These are phyloP conservation scores for Drosophila littoralis DNA, from an alignment of 1,140 invertebrate species.

Conservation along the genomic window DNA sequence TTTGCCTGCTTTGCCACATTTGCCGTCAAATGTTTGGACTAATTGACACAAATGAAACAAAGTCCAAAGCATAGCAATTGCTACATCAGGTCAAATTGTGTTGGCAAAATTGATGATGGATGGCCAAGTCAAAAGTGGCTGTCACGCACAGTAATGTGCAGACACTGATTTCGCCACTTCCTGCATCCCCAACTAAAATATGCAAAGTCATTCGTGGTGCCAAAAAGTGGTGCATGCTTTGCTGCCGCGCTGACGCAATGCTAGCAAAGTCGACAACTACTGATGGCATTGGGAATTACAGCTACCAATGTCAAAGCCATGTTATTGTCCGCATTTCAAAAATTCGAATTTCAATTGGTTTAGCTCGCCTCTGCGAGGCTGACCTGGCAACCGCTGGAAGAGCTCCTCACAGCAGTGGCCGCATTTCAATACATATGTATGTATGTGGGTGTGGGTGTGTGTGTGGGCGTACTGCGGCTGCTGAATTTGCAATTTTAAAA, in stretches of 20 bases:
- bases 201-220: slow-evolving; percentile 59
- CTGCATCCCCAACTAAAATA: slow-evolving; percentile 12
- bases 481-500: slow-evolving; percentile 74
- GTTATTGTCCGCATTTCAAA: slow-evolving; percentile 59
- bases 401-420: slow-evolving; percentile 28
- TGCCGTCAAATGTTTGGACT: slow-evolving; percentile 59
- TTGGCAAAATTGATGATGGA: slow-evolving; percentile 66
- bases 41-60: slow-evolving; percentile 75
- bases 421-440: slow-evolving; percentile 30
- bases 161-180: slow-evolving; percentile 38
- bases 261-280: slow-evolving; percentile 12
- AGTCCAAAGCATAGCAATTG: slow-evolving; percentile 43
- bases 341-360: slow-evolving; percentile 73
- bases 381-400: slow-evolving; percentile 40
- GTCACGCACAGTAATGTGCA: slow-evolving; percentile 54
- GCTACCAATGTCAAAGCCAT: slow-evolving; percentile 60
- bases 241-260: slow-evolving; percentile 15
- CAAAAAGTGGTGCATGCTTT: slow-evolving; percentile 63
- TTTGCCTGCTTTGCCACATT: slow-evolving; percentile 32
- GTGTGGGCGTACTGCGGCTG: slow-evolving; percentile 44
- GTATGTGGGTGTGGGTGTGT: slow-evolving; percentile 11
- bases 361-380: slow-evolving; percentile 42
- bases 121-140: slow-evolving; percentile 33
- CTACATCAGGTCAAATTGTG: slow-evolving; percentile 49
- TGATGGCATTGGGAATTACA: slow-evolving; percentile 35